phyloP scores from a whole-genome alignment of 2,113 vertebrate genomes.

The Cettia cetti region DNA sequence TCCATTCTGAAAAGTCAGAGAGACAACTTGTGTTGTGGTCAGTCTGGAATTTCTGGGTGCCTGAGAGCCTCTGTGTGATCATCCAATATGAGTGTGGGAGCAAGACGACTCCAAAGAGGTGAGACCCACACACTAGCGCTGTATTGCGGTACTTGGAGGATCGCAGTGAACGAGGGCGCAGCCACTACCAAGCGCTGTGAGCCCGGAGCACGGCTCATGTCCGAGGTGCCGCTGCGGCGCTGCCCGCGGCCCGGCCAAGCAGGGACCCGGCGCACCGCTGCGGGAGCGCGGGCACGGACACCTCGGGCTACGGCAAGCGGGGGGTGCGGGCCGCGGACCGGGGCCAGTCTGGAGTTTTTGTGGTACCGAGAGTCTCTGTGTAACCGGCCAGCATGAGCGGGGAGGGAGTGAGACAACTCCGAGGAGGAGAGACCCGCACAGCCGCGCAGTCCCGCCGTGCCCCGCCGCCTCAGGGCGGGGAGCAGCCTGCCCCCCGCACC shows the following conservation, averaged over 20 bases:
- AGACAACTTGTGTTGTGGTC: background rate
- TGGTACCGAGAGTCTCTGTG: background rate
- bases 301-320: background rate
- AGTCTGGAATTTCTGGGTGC: background rate
- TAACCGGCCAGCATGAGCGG: background rate
- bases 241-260: background rate
- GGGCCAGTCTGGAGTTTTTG: background rate
- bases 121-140: accelerated
- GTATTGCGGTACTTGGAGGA: accelerated
- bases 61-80: accelerated
- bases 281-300: background rate
- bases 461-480: background rate
- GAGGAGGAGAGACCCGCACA: background rate
- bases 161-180: background rate
- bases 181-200: background rate
- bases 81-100: background rate
- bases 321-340: background rate
- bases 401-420: background rate
- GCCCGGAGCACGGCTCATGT: background rate
- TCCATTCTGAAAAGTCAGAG: accelerated
- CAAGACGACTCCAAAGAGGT: accelerated
- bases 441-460: background rate
- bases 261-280: no score
- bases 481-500: no score
- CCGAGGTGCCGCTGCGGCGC: background rate